A percentile compares a stretch with the other conserved stretches of the same genome.
Evolutionary conservation across 2,888 invertebrate species (phyloP).

Genomic region (Eupithecia subumbrata): DNA sequence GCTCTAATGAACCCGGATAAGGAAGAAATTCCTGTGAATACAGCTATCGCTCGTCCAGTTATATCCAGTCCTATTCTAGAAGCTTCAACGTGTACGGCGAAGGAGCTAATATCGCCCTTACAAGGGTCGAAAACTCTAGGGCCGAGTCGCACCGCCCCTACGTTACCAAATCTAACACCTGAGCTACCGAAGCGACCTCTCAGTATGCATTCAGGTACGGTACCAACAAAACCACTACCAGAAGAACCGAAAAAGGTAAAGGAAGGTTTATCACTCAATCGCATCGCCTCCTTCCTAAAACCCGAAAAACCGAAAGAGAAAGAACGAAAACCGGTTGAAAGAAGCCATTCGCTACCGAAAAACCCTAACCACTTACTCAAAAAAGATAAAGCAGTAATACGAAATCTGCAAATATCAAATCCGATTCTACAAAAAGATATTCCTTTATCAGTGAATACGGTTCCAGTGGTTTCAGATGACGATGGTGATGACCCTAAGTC

Average conservation of each 20-base stretch:
- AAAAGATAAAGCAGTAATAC: constrained; percentile 89
- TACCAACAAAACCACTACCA: constrained; percentile 74
- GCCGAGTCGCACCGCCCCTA: constrained; percentile 85
- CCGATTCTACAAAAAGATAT: constrained; percentile 90
- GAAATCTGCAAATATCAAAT: constrained; percentile 91
- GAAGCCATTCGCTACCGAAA: constrained; percentile 85
- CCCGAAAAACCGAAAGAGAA: constrained; percentile 83
- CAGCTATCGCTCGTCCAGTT: constrained; percentile 86
- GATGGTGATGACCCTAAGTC: constrained; percentile 82
- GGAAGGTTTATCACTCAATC: constrained; percentile 86
- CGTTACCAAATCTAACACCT: constrained; percentile 66
- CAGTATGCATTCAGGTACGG: constrained; percentile 74
- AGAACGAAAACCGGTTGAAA: constrained; percentile 76
- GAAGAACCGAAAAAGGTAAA: constrained; percentile 83
- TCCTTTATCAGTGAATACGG: constrained; percentile 83
- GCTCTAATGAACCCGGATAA: constrained; percentile 74
- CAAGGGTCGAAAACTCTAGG: constrained; percentile 85
- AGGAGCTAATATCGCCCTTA: constrained; percentile 87
- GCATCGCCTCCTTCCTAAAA: constrained; percentile 90
- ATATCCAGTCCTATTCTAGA: constrained; percentile 93
- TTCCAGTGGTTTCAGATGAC: constrained; percentile 84
- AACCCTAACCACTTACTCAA: constrained; percentile 84
- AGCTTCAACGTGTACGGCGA: constrained; percentile 91
- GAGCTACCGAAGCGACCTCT: constrained; percentile 79
- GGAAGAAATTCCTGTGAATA: constrained; percentile 68